Evolutionary conservation across 1,140 invertebrate genomes (phyloP).

Genomic region (Eumeta japonica): DNA sequence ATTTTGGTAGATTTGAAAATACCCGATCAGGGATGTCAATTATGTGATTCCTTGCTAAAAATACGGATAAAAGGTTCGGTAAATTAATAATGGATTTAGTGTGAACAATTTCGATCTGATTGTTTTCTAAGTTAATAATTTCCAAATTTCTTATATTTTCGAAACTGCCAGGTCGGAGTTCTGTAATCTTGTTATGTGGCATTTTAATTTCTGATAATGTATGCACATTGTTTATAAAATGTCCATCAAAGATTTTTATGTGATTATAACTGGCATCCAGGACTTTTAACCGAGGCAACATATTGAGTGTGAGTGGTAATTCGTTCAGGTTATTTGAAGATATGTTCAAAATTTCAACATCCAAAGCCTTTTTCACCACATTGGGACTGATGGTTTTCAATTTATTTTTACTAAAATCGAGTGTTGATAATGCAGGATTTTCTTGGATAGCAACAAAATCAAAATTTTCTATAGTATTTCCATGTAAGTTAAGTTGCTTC

Average conservation of each 20-base stretch:
- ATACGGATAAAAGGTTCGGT: constrained; percentile 73
- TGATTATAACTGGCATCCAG: constrained; percentile 81
- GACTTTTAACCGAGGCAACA: constrained; percentile 65
- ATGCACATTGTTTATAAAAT: constrained; percentile 66
- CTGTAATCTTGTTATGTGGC: constrained; percentile 73
- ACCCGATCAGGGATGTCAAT: constrained; percentile 69
- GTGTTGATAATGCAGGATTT: constrained; percentile 61
- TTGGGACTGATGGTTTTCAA: constrained; percentile 66
- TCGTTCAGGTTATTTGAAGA: constrained; percentile 75
- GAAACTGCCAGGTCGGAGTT: constrained; percentile 71
- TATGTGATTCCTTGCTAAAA: constrained; percentile 74
- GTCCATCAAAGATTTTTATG: constrained; percentile 67
- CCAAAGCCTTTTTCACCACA: constrained; percentile 65
- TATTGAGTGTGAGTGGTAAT: constrained; percentile 69
- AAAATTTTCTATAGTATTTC: constrained; percentile 74
- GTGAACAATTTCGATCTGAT: constrained; percentile 76
- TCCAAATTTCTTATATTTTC: constrained; percentile 68
- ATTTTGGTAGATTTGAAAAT: constrained; percentile 72
- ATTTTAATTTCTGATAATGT: constrained; percentile 68
- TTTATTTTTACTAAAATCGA: constrained; percentile 79
- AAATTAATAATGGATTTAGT: constrained; percentile 74
- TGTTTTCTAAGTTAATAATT: constrained; percentile 76
- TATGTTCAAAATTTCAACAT: constrained; percentile 72
- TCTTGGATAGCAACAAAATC: constrained; percentile 68
- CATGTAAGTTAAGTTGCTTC: constrained; percentile 69